Base-by-base conservation (phyloP, 2,888 invertebrate genomes). In the Lissonota sp. region DNA sequence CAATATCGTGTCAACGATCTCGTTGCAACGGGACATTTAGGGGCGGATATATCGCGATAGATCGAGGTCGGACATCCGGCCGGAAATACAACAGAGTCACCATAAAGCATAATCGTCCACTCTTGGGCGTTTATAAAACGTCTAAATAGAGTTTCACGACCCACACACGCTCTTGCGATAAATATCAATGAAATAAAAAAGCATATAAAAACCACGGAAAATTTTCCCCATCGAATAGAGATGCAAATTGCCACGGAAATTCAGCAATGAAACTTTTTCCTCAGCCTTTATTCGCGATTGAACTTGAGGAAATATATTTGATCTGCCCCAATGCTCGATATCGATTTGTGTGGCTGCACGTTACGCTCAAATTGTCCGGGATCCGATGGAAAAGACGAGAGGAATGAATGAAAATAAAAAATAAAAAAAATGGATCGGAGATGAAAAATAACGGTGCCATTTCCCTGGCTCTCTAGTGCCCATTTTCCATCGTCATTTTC, bases 41-140 rank as follows among this genome's bases (percentile, higher is more conserved):
- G 51, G 63, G 58, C 62, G 57, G 62, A 72, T 75, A 51, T 69
- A 49, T 67, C 57, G 39, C 53, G 46, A 49, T 44, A 72, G 67
- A 84, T 82, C 62, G 78, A 64, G 79, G 80, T 82, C 80, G 82
- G 73, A 66, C 53, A 76, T 84, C 80, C 83, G 82, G 77, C 62
- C 80, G 76, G 80, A 79, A 76, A 80, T 82, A 79, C 73, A 82
- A 79, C 51, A 40, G 60, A 69, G 60, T 75, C 67, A 64, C 44
- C 69, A 64, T 55, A 64, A 10, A 71, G 7, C 46, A 66, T 67
- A 69, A 58, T 53, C 53, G 51, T 51, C 10, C 39, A 64, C 42
- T 70, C 75, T 67, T 49, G 53, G 60, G 46, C 49, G 70, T 66
- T 64, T 40, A 26, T 26, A 26, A 64, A 70, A 74, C 81, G 71